Percentiles rank a stretch among this genome's conserved stretches.
These are phyloP conservation scores for Megalonaias nervosa DNA, from an alignment of 1,140 invertebrate species.

Conservation along the genomic window DNA sequence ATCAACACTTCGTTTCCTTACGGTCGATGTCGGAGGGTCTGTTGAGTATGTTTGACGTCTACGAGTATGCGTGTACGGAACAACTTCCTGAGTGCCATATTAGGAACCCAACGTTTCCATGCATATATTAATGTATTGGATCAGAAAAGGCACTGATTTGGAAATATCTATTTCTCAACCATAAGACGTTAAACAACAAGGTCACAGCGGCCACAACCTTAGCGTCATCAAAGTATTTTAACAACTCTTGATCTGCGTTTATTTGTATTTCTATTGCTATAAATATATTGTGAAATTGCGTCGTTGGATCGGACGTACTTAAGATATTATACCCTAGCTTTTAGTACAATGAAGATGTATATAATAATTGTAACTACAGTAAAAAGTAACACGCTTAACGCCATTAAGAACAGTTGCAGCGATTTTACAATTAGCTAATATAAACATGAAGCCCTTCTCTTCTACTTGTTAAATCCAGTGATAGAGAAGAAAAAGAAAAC, in stretches of 20 bases:
- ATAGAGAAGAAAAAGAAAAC: conserved; percentile 15
- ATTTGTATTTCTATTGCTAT: no score
- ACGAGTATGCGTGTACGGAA: no score
- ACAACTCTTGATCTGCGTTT: conserved; percentile 10
- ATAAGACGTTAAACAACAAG: conserved; percentile 29
- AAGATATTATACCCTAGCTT: conserved; percentile 28
- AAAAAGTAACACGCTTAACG: conserved; percentile 14
- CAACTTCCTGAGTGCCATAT: conserved; percentile 7
- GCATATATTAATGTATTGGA: conserved; percentile 40
- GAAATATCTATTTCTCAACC: conserved; percentile 23
- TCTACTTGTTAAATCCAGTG: conserved; percentile 27
- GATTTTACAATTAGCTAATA: conserved; percentile 12
- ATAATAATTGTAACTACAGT: conserved; percentile 24
- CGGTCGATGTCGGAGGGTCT: no score
- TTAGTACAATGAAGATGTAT: conserved; percentile 33
- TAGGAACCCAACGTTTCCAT: conserved; percentile 39
- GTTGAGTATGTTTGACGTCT: no score
- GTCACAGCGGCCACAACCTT: conserved; percentile 27
- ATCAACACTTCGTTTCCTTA: no score
- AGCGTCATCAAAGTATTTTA: conserved; percentile 28
- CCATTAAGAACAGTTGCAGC: conserved; percentile 6
- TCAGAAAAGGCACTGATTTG: conserved; percentile 22
- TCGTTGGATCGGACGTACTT: conserved; percentile 33
- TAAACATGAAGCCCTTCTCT: conserved; percentile 3
- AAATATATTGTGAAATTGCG: no score